Base-by-base conservation (phyloP, 2,888 invertebrate genomes). In the Iphiclides podalirius region DNA sequence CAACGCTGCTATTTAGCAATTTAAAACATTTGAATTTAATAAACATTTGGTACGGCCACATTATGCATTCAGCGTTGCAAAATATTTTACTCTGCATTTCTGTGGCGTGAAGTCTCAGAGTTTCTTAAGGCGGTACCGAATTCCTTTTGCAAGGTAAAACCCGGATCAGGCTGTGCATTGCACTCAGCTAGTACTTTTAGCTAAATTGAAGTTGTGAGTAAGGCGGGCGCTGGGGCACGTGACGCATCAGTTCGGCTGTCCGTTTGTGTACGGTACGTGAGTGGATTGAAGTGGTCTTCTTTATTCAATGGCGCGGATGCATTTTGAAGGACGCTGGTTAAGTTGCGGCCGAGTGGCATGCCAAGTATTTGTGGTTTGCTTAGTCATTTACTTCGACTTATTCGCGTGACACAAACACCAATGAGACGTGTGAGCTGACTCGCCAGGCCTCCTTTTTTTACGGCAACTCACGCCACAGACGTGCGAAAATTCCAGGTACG, bases 161-260 rank as follows among this genome's bases (percentile, higher is more conserved):
- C 74, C 73, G 70, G 75, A 76, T 73, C 79, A n/a, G n/a, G n/a
- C n/a, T n/a, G n/a, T 73, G 75, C 58, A 54, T 52, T 54, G 74
- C 74, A 77, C 79, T 80, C 74, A 71, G 73, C 70, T 68, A 67
- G 72, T 72, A 86, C 85, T 85, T 82, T 86, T 83, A 84, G 84
- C 78, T 79, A 84, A 84, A 87, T 87, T 86, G 81, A 79, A 84
- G 78, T 80, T 77, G 78, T 64, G 70, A 70, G 69, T 70, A 78
- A 79, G 73, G 76, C 75, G 75, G 68, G 70, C 68, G 65, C 63
- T 52, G 49, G 31, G 38, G 72, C 71, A 80, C 81, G 81, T 80
- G 80, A 75, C 74, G 75, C 74, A 73, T 74, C 74, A 71, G 67
- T 68, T 69, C 67, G 74, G 73, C 78, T 70, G 74, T 75, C 67